These are phyloP conservation scores for Coelopa pilipes DNA, from an alignment of 2,888 invertebrate genomes.

Conservation along the genomic window DNA sequence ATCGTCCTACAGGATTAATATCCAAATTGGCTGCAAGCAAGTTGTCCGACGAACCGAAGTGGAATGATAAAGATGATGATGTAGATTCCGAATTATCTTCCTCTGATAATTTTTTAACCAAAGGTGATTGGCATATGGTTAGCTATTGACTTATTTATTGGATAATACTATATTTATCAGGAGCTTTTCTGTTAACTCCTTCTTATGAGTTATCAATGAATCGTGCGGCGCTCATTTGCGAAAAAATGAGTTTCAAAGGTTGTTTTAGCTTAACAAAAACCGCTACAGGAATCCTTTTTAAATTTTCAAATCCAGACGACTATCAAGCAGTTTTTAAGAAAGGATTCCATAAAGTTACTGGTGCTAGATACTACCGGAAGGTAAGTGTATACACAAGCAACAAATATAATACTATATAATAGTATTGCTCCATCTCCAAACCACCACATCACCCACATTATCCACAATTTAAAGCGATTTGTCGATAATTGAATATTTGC, in stretches of 20 bases:
- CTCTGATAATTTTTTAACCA: constrained; percentile 81
- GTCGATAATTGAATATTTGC: neutral
- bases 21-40: constrained; percentile 63
- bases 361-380: constrained; percentile 87
- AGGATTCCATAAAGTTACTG: constrained; percentile 88
- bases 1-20: constrained; percentile 57
- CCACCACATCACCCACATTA: too few relatives aligned
- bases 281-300: constrained; percentile 88
- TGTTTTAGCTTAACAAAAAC: constrained; percentile 89
- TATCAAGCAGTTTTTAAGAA: constrained; percentile 88
- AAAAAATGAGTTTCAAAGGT: constrained; percentile 88
- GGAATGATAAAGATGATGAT: constrained; percentile 73
- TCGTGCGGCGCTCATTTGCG: constrained; percentile 85
- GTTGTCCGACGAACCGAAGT: constrained; percentile 61
- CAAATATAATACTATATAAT: neutral
- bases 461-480: neutral
- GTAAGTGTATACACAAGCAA: constrained; percentile 78
- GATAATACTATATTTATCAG: constrained; percentile 58
- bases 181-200: constrained; percentile 85
- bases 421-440: too few relatives aligned
- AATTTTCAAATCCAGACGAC: constrained; percentile 87
- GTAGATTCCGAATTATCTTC: constrained; percentile 84
- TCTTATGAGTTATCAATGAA: constrained; percentile 88
- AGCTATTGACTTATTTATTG: neutral
- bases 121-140: constrained; percentile 67